Conservation (phyloP, 2,797 vertebrate species). For the Uromys caudimaculatus region DNA sequence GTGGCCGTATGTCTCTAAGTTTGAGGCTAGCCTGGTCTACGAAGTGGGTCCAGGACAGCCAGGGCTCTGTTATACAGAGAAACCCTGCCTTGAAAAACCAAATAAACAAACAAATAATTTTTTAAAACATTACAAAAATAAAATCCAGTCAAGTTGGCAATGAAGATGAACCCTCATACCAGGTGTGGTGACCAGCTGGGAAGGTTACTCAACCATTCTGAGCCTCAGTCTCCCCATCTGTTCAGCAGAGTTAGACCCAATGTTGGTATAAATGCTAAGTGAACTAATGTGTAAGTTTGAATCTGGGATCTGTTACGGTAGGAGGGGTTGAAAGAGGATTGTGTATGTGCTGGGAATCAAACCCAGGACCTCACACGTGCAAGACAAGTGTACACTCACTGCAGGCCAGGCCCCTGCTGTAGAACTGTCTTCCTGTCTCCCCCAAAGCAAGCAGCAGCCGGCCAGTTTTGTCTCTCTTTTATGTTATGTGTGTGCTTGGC, state of each 20-base stretch:
- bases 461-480: neutral
- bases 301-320: neutral
- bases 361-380: neutral
- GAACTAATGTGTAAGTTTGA: neutral
- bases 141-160: neutral
- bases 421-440: too few species aligned
- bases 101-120: too few species aligned
- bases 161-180: neutral
- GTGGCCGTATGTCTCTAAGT: too few species aligned
- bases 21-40: too few species aligned
- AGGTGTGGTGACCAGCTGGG: neutral
- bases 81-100: too few species aligned
- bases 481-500: too few species aligned
- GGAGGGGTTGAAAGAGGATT: neutral
- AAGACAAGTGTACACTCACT: neutral
- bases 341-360: neutral
- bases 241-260: neutral
- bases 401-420: neutral
- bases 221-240: neutral
- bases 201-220: neutral
- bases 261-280: neutral
- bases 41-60: too few species aligned
- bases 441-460: neutral
- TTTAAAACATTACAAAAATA: too few species aligned
- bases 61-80: too few species aligned